Base-by-base conservation (phyloP, 1,140 invertebrate genomes). In the Tigriopus japonicus region DNA sequence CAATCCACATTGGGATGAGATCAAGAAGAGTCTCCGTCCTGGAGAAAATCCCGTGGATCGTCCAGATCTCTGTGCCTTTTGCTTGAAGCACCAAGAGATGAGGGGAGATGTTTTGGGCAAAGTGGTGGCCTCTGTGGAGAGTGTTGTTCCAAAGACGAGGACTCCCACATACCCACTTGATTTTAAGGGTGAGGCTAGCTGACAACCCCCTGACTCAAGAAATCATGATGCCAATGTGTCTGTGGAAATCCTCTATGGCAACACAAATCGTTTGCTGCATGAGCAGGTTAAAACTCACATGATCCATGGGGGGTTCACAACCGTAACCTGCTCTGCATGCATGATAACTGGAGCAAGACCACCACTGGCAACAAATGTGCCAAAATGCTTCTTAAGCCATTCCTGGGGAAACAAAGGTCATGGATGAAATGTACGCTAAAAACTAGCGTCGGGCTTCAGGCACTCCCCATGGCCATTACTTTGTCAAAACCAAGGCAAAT, bases 201-300 rank as follows among this genome's bases (percentile, higher is more conserved):
- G 45, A 60, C 42, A 65, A 68, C 28, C 28, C 56, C 1, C 42
- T 9, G 45, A 62, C 42, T 17, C n/a, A 23, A 12, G 63, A 67
- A 21, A 21, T 43, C n/a, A 66, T 52, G 67, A 70, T 52, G 52
- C 56, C 15, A 21, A 64, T 43, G 63, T 68, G 0, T 74, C 61
- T 42, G 76, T 74, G 1, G 75, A 79, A 71, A 72, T 80, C 60
- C 75, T 77, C 41, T 69, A 78, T 71, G 52, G 52, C 41, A 49
- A 64, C 43, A 66, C 19, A 52, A 71, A 78, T 68, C 69, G 67
- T 63, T 17, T 55, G 52, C 63, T 77, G 24, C 64, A 68, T 68
- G 66, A 65, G 42, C 64, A 72, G 55, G 68, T 76, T n/a, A 71
- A 52, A 6, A 71, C 21, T n/a, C 62, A 71, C 62, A 78, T 70